Base-by-base conservation (phyloP, 2,888 invertebrate species). In the Mythimna impura region DNA sequence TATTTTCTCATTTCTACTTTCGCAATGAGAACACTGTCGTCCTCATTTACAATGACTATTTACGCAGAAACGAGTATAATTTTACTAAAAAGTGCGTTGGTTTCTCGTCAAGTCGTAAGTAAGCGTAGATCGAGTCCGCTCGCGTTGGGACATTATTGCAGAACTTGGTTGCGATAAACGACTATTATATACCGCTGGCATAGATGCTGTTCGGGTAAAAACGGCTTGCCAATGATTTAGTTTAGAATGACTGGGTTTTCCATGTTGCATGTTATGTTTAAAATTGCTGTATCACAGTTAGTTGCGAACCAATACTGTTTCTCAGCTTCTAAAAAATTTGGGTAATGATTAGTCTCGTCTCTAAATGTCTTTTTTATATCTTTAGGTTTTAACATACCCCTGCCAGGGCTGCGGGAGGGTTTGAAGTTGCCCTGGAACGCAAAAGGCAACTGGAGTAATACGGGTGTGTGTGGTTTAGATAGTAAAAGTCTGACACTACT, bases 61-160 rank as follows among this genome's bases (percentile, higher is more conserved):
- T 66, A 69, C 54, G 50, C 25, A 80, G 73, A 80, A 55, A 52
- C 69, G 34, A 66, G 71, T 57, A 69, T 57, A 57, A 71, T 73
- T 74, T 76, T 68, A 66, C 64, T 76, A 71, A 83, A 79, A 75
- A 78, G 76, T 76, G 76, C 76, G 68, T 78, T 25, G 62, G 72
- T 76, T 74, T 87, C 81, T 85, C 83, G 86, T 84, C 81, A 73
- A 80, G 81, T 85, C 82, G 86, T 83, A 84, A 79, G 83, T 65
- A 60, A 74, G 34, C 81, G 82, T 80, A 84, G 80, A 87, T 87
- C 81, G 86, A 76, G 85, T 78, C 67, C 85, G 62, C 78, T 86
- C 50, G 84, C 40, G 89, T 89, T 89, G 90, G 83, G 88, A 88
- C 79, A 85, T 69, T 84, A 81, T 90, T 90, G 88, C 89, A 88